Percentiles rank a stretch among this genome's conserved stretches.
Conservation (phyloP, 2,113 vertebrate genomes). For the Trochalopteron elliotii region DNA sequence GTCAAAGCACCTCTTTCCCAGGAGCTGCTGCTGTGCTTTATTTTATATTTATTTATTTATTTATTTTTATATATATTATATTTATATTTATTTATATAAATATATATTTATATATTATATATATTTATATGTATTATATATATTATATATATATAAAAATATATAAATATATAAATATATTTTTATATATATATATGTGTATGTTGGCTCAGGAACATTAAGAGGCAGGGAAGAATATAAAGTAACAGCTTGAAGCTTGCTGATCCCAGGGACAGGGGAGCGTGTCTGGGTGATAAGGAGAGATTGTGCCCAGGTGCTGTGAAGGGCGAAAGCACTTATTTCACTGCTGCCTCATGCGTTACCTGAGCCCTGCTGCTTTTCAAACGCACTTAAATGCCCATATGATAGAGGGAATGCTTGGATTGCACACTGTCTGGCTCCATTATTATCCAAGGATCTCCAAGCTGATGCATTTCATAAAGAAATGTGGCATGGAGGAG, state of each 20-base stretch:
- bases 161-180: too few species aligned
- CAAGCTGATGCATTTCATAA: conserved; percentile 44
- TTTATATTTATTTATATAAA: too few species aligned
- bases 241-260: background rate
- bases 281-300: conserved; percentile 57
- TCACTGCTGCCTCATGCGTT: conserved; percentile 59
- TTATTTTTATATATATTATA: too few species aligned
- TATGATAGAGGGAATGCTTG: conserved; percentile 53
- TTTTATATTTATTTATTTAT: too few species aligned
- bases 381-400: conserved; percentile 65
- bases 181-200: background rate
- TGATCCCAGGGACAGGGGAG: conserved; percentile 30
- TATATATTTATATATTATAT: too few species aligned
- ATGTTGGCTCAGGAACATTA: background rate
- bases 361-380: conserved; percentile 60
- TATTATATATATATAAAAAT: too few species aligned
- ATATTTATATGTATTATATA: too few species aligned
- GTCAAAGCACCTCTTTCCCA: background rate
- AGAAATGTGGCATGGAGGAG: background rate
- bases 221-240: background rate
- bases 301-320: conserved; percentile 62
- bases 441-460: conserved; percentile 65
- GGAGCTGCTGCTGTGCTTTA: background rate
- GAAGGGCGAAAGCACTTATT: conserved; percentile 70
- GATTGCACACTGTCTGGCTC: conserved; percentile 58